phyloP scores from a whole-genome alignment of 2,113 vertebrate species.

The Cygnus buccinator region DNA sequence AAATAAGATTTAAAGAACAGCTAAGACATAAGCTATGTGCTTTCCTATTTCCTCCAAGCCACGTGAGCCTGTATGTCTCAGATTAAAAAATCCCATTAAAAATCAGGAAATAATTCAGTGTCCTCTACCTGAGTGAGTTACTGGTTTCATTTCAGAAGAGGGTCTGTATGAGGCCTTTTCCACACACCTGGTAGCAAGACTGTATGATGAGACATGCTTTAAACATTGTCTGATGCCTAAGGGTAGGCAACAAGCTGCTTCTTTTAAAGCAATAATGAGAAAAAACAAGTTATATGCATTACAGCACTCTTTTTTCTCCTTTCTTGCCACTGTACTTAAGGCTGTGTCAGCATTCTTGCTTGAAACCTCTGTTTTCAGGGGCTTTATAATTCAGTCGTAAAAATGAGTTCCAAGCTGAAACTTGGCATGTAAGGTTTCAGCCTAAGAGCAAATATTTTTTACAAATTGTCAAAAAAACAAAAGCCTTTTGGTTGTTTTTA shows the following conservation, averaged over 20 bases:
- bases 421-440: constrained; percentile 61
- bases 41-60: constrained; percentile 58
- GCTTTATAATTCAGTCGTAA: constrained; percentile 70
- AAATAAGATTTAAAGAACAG: constrained; percentile 78
- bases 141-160: constrained; percentile 60
- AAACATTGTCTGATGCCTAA: constrained; percentile 74
- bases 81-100: constrained; percentile 72
- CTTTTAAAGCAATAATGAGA: constrained; percentile 77
- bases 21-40: constrained; percentile 74
- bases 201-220: constrained; percentile 77
- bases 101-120: constrained; percentile 71
- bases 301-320: not conserved
- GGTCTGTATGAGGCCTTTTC: constrained; percentile 48
- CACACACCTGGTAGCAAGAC: constrained; percentile 72
- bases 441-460: constrained; percentile 48
- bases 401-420: constrained; percentile 72
- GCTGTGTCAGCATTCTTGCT: constrained; percentile 71
- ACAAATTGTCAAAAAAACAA: constrained; percentile 57
- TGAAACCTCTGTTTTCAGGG: constrained; percentile 40
- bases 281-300: constrained; percentile 73
- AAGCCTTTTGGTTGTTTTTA: constrained; percentile 55
- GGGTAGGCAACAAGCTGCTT: constrained; percentile 70
- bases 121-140: constrained; percentile 57
- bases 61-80: constrained; percentile 10
- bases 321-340: constrained; percentile 46